Percentiles rank a stretch among this genome's conserved stretches.
Evolutionary conservation across 2,797 vertebrate genomes (phyloP).

Genomic region (Acipenser oxyrinchus): DNA sequence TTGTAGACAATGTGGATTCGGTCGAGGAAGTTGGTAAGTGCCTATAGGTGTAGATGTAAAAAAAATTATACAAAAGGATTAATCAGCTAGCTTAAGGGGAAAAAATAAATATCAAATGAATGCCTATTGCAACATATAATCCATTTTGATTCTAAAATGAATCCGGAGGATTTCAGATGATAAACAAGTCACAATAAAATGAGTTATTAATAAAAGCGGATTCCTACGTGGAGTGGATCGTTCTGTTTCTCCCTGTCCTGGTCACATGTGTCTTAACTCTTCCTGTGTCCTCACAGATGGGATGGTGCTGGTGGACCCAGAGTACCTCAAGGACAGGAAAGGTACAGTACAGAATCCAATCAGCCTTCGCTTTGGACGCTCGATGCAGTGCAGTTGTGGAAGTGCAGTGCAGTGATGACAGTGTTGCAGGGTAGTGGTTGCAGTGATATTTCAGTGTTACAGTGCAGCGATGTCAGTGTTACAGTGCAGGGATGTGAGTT

Average conservation of each 20-base stretch:
- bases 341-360: slow-evolving; percentile 42
- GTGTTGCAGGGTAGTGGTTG: no score
- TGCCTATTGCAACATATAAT: no score
- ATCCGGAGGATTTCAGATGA: no score
- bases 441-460: no score
- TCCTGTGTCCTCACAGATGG: slow-evolving; percentile 61
- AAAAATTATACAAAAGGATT: not conserved
- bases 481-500: not conserved
- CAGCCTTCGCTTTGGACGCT: not conserved
- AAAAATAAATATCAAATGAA: no score
- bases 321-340: slow-evolving; percentile 84
- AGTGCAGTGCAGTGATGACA: no score
- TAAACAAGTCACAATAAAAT: no score
- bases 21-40: slow-evolving; percentile 74
- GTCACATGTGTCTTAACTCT: not conserved
- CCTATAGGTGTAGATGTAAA: slow-evolving; percentile 59
- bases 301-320: slow-evolving; percentile 74
- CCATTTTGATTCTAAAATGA: no score
- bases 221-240: no score
- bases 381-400: not conserved
- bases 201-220: no score
- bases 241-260: not conserved
- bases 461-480: no score
- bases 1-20: slow-evolving; percentile 76
- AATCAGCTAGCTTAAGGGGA: no score